A percentile compares a stretch with the other conserved stretches of the same genome.
These are phyloP conservation scores for Spisula subtruncata DNA, from an alignment of 2,888 invertebrate species.

Conservation along the genomic window DNA sequence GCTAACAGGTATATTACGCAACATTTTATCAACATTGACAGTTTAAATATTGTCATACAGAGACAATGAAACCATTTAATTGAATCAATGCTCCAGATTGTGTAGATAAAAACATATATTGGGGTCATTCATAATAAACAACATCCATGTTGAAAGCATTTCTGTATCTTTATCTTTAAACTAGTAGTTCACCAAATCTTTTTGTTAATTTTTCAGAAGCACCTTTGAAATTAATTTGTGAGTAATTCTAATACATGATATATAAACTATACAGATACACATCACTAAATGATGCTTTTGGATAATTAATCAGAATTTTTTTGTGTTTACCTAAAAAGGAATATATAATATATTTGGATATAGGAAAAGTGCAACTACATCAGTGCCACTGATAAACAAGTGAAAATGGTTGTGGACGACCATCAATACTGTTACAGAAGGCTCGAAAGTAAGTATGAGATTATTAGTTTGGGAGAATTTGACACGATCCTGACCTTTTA, in stretches of 20 bases:
- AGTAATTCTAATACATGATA: too few relatives aligned
- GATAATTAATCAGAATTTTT: background rate
- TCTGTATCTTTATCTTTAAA: too few relatives aligned
- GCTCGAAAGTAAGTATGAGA: conserved; percentile 1
- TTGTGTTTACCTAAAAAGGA: background rate
- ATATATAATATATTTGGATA: background rate
- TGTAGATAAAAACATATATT: background rate
- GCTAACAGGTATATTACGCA: conserved; percentile 12
- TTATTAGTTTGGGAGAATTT: too few relatives aligned
- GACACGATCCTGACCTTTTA: too few relatives aligned
- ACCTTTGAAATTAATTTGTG: background rate
- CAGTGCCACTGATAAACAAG: background rate
- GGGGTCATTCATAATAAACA: background rate
- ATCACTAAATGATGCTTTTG: too few relatives aligned
- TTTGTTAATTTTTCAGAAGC: background rate
- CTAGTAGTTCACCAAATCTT: too few relatives aligned
- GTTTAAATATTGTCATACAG: conserved; percentile 23
- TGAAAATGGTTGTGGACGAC: conserved; percentile 18
- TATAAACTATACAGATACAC: too few relatives aligned
- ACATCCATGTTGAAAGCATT: too few relatives aligned
- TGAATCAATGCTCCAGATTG: background rate
- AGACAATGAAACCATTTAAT: conserved; percentile 23
- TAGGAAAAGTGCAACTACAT: background rate
- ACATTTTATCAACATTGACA: conserved; percentile 13
- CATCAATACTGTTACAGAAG: conserved; percentile 36